Evolutionary conservation across 2,797 vertebrate genomes (phyloP), one percentile per base, ranked within the genome.

Genomic region (Catharus ustulatus): DNA sequence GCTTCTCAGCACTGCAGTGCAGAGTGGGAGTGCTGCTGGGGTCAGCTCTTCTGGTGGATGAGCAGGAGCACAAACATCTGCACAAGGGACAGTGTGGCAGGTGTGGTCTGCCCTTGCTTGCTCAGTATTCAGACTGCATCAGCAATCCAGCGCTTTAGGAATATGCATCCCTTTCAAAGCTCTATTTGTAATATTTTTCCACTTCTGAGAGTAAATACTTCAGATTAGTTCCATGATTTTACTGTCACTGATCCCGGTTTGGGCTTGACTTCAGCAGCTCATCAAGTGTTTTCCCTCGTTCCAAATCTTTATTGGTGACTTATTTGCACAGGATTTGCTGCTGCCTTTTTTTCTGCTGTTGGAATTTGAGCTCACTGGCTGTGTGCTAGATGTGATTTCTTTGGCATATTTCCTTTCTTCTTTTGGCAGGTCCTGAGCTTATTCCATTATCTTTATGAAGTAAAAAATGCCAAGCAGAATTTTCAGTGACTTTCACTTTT

Each of bases 371-470:
- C 46, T 80, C 9, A 0, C 73, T 85, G 78, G n/a, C 78, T 91
- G n/a, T 36, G 36, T 79, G 57, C 62, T 87, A 62, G 54, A 63
- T 85, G 13, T 75, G 68, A 64, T 77, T 94, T 61, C 89, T 87
- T 77, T 95, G 89, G 84, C 54, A 2, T 67, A 51, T 86, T 90
- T 93, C 36, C 61, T 86, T 74, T 84, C 62, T 85, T 68, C 29
- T 62, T 84, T 93, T 96, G 91, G 89, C 91, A 88, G n/a, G 21
- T 64, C 69, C 67, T 51, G 48, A 88, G 36, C 86, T 73, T 55
- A 38, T 85, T 94, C 66, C 85, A 87, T 94, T 90, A 45, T 67
- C 79, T 63, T 92, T 93, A 90, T 87, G 67, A 87, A 91, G 52
- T 59, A 36, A 75, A 94, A 84, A 92, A 86, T 27, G 26, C 73